Evolutionary conservation across 2,888 invertebrate genomes (phyloP).

Genomic region (Meteorus cinctellus): DNA sequence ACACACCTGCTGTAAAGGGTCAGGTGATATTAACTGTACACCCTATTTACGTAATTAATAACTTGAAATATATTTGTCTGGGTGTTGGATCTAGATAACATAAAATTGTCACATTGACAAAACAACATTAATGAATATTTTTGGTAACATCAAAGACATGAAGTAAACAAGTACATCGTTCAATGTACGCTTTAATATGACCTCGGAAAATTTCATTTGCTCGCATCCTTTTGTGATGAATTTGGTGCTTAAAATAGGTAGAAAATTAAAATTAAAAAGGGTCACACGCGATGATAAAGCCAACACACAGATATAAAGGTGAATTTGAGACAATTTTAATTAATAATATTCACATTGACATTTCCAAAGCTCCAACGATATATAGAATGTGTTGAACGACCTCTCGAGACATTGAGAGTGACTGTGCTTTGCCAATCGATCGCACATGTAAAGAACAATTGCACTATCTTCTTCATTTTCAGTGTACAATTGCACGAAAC

Average conservation of each 20-base stretch:
- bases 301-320: no score
- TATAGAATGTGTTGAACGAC: neutral
- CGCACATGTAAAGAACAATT: neutral
- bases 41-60: neutral
- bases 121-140: neutral
- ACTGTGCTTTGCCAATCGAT: neutral
- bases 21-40: slow-evolving; percentile 17
- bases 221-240: neutral
- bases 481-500: neutral
- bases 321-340: neutral
- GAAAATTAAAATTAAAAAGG: neutral
- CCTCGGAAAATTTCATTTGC: neutral
- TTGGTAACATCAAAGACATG: neutral
- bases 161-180: neutral
- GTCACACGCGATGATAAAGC: neutral
- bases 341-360: neutral
- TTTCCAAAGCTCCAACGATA: neutral
- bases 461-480: neutral
- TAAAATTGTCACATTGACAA: neutral
- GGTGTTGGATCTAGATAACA: neutral
- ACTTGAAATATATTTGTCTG: slow-evolving; percentile 27
- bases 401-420: neutral
- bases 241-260: neutral
- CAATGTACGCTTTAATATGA: neutral
- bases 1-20: slow-evolving; percentile 15